Evolutionary conservation across 2,113 vertebrate genomes (phyloP).

Genomic region (Indicator maculatus): DNA sequence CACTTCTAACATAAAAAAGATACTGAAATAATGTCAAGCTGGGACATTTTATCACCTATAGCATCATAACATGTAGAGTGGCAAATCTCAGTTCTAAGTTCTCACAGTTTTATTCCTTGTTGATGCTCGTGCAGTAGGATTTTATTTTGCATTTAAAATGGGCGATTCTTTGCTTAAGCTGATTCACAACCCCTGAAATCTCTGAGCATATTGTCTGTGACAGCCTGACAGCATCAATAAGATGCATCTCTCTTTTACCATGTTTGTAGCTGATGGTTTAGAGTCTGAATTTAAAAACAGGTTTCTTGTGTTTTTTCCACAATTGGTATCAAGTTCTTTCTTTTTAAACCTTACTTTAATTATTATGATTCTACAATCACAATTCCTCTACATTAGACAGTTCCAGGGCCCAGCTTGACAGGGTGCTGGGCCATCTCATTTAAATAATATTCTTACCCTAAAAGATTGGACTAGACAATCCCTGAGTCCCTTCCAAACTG

Average conservation of each 20-base stretch:
- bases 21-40: neutral
- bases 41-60: neutral
- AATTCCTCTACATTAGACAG: neutral
- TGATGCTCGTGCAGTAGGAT: neutral
- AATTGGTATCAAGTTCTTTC: neutral
- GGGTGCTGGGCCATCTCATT: too few relatives aligned
- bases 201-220: neutral
- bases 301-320: neutral
- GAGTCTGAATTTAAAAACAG: neutral
- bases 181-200: neutral
- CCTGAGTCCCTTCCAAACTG: too few relatives aligned
- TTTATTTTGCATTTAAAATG: neutral
- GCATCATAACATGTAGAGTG: neutral
- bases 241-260: neutral
- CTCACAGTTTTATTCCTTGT: neutral
- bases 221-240: neutral
- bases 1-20: neutral
- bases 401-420: too few relatives aligned
- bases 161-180: neutral
- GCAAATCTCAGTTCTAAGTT: conserved; percentile 8
- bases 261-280: neutral
- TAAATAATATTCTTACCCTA: too few relatives aligned
- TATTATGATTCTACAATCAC: neutral
- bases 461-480: too few relatives aligned
- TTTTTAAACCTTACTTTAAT: neutral